Evolutionary conservation across 1,140 invertebrate species (phyloP), one percentile per base, ranked within the genome.

Genomic region (Pseudoatta argentina): DNA sequence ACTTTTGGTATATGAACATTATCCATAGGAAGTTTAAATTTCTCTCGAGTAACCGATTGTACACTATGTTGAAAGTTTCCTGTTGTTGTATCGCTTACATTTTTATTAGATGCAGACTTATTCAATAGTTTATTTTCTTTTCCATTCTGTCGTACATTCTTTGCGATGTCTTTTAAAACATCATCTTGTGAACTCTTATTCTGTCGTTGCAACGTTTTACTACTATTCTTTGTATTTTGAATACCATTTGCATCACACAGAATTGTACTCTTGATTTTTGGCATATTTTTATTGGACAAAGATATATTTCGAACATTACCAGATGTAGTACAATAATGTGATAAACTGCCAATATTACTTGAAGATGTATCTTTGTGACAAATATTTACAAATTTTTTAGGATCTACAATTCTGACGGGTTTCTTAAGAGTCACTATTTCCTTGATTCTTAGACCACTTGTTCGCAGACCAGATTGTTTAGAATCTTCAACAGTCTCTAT

Each of bases 381-480:
- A 73, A 48, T 18, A 61, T 0, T 16, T 34, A n/a, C 18, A 0
- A 4, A 6, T 48, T 39, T n/a, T 10, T 73, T 51, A 53, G 30
- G 51, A 61, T 86, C 39, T 14, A 91, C 8, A 67, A 92, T 10
- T 89, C 67, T 91, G 16, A 93, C 51, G 48, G 90, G 83, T 48
- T 61, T 86, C 12, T 91, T 59, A 1, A 87, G 10, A 44, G 71
- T 66, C 21, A 88, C 30, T 12, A 89, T 82, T 61, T 85, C 91
- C 44, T 34, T 91, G n/a, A 93, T 87, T 85, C 24, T 89, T 0
- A 90, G 79, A 85, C 69, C 76, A 57, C 27, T 64, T 63, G 10
- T 5, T 55, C 8, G 30, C 16, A 16, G 1, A 67, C 55, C 71
- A 69, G 30, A 59, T 8, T 51, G 1, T 24, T 75, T 18, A 57